Evolutionary conservation across 2,797 vertebrate genomes (phyloP).

Genomic region (Chelon labrosus): DNA sequence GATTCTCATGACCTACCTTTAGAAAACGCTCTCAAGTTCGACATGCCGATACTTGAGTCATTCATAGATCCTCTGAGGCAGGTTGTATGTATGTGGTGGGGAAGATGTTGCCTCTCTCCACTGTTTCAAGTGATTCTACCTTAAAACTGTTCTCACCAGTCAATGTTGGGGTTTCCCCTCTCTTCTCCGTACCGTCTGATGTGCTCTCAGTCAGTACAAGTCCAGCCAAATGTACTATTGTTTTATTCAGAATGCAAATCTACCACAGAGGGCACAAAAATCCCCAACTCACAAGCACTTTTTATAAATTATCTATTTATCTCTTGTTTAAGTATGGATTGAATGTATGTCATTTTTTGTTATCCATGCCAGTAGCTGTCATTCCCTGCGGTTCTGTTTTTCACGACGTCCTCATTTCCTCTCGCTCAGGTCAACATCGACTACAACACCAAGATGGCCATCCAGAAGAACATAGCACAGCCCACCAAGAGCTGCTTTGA

Average conservation of each 20-base stretch:
- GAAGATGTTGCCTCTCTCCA: no score
- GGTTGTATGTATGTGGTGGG: not conserved
- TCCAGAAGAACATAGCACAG: conserved; percentile 81
- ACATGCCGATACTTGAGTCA: not conserved
- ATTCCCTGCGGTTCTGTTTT: not conserved
- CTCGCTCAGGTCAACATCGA: conserved; percentile 93
- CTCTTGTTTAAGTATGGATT: no score
- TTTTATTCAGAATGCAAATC: not conserved
- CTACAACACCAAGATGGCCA: conserved; percentile 88
- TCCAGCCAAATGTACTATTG: not conserved
- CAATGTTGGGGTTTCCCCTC: conserved; percentile 16
- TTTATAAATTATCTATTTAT: no score
- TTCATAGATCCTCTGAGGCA: not conserved
- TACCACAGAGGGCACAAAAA: not conserved
- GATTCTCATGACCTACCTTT: conserved; percentile 5
- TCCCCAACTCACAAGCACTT: not conserved
- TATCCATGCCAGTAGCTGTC: not conserved
- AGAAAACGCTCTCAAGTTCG: not conserved
- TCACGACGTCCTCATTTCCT: conserved; percentile 4
- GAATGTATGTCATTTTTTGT: not conserved
- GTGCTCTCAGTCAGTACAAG: not conserved
- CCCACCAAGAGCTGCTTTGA: conserved; percentile 89
- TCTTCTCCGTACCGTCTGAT: not conserved
- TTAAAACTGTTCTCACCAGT: not conserved
- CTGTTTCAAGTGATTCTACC: not conserved